These are phyloP conservation scores for Anneissia japonica DNA, from an alignment of 35 echinoderm and acorn worm genomes.

Conservation along the genomic window DNA sequence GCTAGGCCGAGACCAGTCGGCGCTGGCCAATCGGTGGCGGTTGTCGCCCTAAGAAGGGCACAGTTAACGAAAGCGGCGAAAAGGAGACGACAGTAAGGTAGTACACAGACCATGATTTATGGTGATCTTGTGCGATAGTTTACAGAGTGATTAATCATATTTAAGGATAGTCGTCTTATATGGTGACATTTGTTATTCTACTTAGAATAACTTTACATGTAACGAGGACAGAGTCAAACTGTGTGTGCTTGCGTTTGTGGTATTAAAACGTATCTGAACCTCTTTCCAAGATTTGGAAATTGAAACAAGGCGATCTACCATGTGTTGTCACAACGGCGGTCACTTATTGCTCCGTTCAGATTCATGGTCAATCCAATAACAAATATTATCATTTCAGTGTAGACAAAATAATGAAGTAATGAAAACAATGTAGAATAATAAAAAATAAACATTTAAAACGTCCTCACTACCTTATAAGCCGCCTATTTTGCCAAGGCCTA, in stretches of 20 bases:
- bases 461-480: no score
- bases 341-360: no score
- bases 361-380: no score
- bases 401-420: no score
- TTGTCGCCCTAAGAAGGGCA: background rate
- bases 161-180: background rate
- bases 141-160: background rate
- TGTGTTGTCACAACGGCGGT: no score
- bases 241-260: background rate
- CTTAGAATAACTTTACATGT: background rate
- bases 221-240: background rate
- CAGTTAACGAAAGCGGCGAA: background rate
- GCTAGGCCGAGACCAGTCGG: background rate
- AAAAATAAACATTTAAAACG: no score
- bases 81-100: background rate
- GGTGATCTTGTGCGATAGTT: background rate
- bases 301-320: no score
- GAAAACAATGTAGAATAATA: no score
- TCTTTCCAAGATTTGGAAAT: no score
- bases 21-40: background rate
- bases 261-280: no score
- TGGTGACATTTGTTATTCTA: background rate
- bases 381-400: no score
- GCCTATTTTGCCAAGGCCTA: no score
- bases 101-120: background rate